phyloP scores from a whole-genome alignment of 2,888 invertebrate species.

The Abscondita cerata region DNA sequence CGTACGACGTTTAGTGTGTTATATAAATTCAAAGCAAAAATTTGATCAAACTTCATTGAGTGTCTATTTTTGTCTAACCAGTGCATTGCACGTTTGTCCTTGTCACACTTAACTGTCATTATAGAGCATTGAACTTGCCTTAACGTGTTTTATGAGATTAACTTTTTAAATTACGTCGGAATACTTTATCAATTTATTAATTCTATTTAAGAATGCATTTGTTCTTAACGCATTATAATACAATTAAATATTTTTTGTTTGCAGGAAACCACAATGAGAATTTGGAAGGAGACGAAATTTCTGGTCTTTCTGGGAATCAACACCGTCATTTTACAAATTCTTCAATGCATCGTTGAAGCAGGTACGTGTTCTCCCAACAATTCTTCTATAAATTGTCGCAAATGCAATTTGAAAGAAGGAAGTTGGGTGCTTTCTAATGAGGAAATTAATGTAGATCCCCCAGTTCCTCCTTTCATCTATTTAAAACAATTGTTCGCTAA shows the following conservation, averaged over 20 bases:
- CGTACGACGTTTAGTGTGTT: neutral
- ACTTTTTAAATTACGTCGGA: constrained; percentile 28
- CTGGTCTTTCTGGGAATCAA: constrained; percentile 17
- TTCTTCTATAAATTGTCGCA: neutral
- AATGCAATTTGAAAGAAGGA: neutral
- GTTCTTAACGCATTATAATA: neutral
- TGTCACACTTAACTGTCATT: constrained; percentile 29
- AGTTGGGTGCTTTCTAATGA: neutral
- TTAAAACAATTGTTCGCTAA: neutral
- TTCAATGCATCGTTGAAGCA: constrained; percentile 25
- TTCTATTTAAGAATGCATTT: neutral
- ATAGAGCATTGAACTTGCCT: constrained; percentile 34
- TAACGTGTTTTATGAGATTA: constrained; percentile 31
- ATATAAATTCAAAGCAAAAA: constrained; percentile 2
- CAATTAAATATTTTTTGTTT: constrained; percentile 7
- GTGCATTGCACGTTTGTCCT: constrained; percentile 14
- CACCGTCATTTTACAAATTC: constrained; percentile 21
- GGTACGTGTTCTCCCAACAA: constrained; percentile 19
- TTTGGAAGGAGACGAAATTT: constrained; percentile 18
- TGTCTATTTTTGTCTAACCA: constrained; percentile 22
- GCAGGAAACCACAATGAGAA: constrained; percentile 23
- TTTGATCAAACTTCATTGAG: neutral
- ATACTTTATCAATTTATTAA: constrained; percentile 12
- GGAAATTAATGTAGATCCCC: constrained; percentile 11
- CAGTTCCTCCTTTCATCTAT: constrained; percentile 1